phyloP scores from a whole-genome alignment of 2,113 vertebrate genomes.

The Isurus oxyrinchus region DNA sequence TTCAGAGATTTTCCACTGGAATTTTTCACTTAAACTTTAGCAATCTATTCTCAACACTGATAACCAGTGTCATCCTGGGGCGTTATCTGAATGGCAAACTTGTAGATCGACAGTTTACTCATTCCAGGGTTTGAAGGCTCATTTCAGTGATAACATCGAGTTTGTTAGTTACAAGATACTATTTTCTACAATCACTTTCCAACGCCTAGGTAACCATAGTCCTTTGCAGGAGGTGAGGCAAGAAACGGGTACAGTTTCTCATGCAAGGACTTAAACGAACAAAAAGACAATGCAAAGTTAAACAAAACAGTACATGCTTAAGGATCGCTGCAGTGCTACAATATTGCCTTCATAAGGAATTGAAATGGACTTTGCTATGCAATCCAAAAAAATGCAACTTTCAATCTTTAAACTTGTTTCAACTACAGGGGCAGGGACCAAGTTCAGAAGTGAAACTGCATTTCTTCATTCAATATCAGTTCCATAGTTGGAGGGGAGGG shows the following conservation, averaged over 20 bases:
- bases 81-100: neutral
- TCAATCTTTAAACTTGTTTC: neutral
- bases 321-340: too few species aligned
- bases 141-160: neutral
- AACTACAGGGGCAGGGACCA: neutral
- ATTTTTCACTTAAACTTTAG: neutral
- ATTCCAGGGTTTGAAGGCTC: neutral
- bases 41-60: neutral
- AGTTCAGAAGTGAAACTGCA: neutral
- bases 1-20: neutral
- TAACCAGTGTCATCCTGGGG: neutral
- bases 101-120: neutral
- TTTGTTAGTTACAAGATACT: neutral
- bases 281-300: neutral
- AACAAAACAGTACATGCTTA: neutral
- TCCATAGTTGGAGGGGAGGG: too few species aligned
- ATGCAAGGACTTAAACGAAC: neutral
- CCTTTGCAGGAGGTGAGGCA: neutral
- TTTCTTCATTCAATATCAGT: neutral
- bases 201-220: neutral
- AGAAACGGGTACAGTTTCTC: neutral
- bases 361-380: neutral
- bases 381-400: neutral
- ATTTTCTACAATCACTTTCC: neutral
- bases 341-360: too few species aligned